These are phyloP conservation scores for Malurus melanocephalus DNA, from an alignment of 2,113 vertebrate genomes.

Conservation along the genomic window DNA sequence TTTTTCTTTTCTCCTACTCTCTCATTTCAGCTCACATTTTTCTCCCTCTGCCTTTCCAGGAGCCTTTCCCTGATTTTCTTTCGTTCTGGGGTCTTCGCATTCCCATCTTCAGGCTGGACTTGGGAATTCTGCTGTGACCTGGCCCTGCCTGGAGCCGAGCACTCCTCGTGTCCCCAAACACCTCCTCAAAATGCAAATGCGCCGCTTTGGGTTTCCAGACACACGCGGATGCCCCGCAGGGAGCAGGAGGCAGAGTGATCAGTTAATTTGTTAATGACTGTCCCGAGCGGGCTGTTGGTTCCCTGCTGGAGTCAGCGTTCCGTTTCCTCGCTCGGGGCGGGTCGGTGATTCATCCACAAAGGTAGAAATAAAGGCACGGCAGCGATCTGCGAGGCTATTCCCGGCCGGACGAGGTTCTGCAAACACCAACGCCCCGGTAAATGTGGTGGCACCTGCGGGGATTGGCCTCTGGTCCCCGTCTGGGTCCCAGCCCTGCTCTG, in stretches of 20 bases:
- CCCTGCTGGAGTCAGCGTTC: not conserved
- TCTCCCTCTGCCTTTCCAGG: not conserved
- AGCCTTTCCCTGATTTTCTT: not conserved
- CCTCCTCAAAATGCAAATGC: not conserved
- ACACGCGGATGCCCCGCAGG: not conserved
- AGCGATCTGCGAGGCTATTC: not conserved
- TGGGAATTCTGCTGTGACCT: not conserved
- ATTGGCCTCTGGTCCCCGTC: accelerated
- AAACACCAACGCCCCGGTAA: not conserved
- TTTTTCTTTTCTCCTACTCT: not conserved
- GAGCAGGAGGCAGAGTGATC: not conserved
- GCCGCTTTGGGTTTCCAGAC: not conserved
- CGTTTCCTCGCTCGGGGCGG: not conserved
- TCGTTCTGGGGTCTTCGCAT: not conserved
- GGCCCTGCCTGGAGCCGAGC: not conserved
- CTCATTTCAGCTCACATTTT: not conserved
- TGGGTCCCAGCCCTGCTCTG: not conserved
- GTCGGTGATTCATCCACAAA: slow-evolving; percentile 11
- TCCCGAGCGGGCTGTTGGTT: not conserved
- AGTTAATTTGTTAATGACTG: slow-evolving; percentile 17
- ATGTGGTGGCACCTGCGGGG: not conserved
- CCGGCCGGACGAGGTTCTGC: not conserved
- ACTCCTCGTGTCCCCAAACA: not conserved
- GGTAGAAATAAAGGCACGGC: not conserved
- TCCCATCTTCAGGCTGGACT: not conserved